phyloP scores from a whole-genome alignment of 30 jellyfish, hydroid and myxozoan species.

The Rhopilema esculentum region DNA sequence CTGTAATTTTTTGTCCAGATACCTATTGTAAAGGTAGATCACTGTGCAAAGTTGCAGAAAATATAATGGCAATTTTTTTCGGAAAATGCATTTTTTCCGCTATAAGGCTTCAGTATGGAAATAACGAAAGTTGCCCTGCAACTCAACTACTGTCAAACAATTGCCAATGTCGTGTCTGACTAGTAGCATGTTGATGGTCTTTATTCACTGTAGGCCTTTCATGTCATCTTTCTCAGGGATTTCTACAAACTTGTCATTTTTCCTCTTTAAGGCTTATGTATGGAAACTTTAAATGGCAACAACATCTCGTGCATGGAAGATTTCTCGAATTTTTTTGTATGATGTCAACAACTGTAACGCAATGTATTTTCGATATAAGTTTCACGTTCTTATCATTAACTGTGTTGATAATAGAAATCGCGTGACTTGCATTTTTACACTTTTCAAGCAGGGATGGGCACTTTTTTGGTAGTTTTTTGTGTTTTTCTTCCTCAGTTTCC shows the following conservation, averaged over 20 bases:
- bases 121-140: background rate
- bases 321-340: background rate
- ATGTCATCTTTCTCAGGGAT: background rate
- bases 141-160: background rate
- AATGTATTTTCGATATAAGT: background rate
- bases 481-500: background rate
- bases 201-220: background rate
- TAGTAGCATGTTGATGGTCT: background rate
- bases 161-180: background rate
- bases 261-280: background rate
- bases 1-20: no score
- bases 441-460: background rate
- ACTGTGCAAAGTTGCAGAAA: no score
- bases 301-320: background rate
- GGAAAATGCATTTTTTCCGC: background rate
- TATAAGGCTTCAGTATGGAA: background rate
- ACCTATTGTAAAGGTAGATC: no score
- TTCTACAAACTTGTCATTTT: background rate
- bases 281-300: background rate
- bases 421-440: background rate
- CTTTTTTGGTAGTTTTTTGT: background rate
- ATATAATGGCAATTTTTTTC: background rate
- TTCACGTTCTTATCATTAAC: background rate
- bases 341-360: background rate
- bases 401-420: background rate